Evolutionary conservation across 2,888 invertebrate species (phyloP).

Genomic region (Stegophylla sp.): DNA sequence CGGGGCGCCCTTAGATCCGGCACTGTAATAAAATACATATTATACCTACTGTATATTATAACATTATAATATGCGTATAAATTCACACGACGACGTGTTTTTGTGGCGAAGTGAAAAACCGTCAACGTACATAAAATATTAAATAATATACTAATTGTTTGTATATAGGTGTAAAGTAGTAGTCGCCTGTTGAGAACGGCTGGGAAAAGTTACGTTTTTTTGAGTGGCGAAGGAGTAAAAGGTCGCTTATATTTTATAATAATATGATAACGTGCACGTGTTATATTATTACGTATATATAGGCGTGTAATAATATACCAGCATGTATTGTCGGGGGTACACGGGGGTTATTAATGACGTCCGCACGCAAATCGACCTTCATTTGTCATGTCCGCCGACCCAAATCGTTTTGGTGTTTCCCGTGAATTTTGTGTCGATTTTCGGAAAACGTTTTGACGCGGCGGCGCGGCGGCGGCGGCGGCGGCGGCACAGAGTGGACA

Average conservation of each 20-base stretch:
- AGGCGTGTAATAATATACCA: background rate
- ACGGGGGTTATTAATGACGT: conserved; percentile 38
- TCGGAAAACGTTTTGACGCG: background rate
- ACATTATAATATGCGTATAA: too few species aligned
- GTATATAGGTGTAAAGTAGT: background rate
- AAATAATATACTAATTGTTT: too few species aligned
- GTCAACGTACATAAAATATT: too few species aligned
- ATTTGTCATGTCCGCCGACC: conserved; percentile 16
- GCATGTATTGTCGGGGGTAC: background rate
- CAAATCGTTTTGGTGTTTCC: conserved; percentile 29
- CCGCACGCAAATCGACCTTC: conserved; percentile 39
- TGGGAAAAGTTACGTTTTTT: background rate
- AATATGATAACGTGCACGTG: too few species aligned
- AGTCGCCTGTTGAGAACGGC: conserved; percentile 4
- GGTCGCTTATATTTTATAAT: too few species aligned
- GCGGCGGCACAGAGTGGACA: too few species aligned
- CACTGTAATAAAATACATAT: too few species aligned
- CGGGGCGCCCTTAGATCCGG: too few species aligned
- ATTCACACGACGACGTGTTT: too few species aligned
- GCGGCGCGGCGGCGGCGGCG: background rate
- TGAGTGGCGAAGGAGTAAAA: background rate
- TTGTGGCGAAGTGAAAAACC: too few species aligned
- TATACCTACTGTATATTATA: too few species aligned
- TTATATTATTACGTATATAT: too few species aligned
- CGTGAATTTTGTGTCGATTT: background rate